These are phyloP conservation scores for Zaprionus kolodkinae DNA, from an alignment of 1,140 invertebrate genomes.

Conservation along the genomic window DNA sequence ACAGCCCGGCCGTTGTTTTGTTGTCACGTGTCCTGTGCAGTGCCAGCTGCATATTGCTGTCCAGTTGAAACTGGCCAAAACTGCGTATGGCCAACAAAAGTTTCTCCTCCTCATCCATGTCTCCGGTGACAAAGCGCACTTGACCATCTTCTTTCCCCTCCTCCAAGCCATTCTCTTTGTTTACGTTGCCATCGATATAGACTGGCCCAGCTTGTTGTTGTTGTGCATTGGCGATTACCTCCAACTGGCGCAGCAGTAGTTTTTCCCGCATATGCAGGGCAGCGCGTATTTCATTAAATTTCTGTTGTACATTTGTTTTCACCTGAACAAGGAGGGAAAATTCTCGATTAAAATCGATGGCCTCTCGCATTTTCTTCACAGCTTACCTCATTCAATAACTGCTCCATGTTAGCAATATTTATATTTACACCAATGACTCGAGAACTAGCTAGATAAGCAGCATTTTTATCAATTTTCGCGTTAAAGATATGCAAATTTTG, in stretches of 20 bases:
- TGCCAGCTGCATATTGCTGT: slow-evolving; percentile 74
- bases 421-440: not conserved
- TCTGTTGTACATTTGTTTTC: slow-evolving; percentile 84
- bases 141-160: slow-evolving; percentile 32
- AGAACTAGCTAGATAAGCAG: not conserved
- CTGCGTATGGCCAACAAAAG: slow-evolving; percentile 84
- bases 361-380: not conserved
- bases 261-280: slow-evolving; percentile 85
- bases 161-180: slow-evolving; percentile 8
- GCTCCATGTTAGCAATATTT: slow-evolving; percentile 29
- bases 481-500: slow-evolving; percentile 47
- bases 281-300: slow-evolving; percentile 85
- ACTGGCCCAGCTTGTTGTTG: slow-evolving; percentile 34
- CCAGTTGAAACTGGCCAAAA: slow-evolving; percentile 85
- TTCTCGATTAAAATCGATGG: not conserved
- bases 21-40: slow-evolving; percentile 58
- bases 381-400: slow-evolving; percentile 30
- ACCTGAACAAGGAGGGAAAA: slow-evolving; percentile 70
- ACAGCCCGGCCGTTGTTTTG: slow-evolving; percentile 48
- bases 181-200: slow-evolving; percentile 19
- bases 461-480: slow-evolving; percentile 26
- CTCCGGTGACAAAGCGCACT: slow-evolving; percentile 81
- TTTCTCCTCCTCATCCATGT: slow-evolving; percentile 66
- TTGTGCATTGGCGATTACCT: slow-evolving; percentile 85
- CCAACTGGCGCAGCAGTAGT: slow-evolving; percentile 85